Conservation (phyloP, 2,888 invertebrate species). For the Lymantria dispar region DNA sequence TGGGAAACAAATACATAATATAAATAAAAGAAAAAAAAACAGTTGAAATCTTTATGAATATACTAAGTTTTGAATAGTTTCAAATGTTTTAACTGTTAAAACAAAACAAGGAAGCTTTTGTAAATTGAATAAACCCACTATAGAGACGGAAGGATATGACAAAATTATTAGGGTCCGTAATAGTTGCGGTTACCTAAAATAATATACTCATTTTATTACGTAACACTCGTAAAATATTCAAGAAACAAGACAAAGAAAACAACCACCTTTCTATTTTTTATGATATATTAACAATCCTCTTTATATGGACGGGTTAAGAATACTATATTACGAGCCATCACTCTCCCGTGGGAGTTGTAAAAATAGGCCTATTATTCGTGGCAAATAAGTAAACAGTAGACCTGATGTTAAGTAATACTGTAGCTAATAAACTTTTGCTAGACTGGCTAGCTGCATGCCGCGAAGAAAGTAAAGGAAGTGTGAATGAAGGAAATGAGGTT, state of each 20-base stretch:
- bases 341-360: too few species aligned
- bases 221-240: slow-evolving; percentile 24
- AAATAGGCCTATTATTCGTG: too few species aligned
- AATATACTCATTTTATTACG: slow-evolving; percentile 26
- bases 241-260: slow-evolving; percentile 7
- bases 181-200: slow-evolving; percentile 19
- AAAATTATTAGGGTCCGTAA: slow-evolving; percentile 27
- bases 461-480: too few species aligned
- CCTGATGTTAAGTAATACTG: too few species aligned
- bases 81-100: background rate
- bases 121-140: slow-evolving; percentile 20
- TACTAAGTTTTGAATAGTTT: background rate
- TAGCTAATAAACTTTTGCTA: too few species aligned
- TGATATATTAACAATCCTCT: too few species aligned
- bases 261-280: background rate
- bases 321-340: background rate
- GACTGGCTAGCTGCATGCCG: too few species aligned
- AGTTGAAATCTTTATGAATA: background rate
- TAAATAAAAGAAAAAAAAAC: too few species aligned
- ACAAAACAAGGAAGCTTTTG: slow-evolving; percentile 3
- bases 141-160: slow-evolving; percentile 16
- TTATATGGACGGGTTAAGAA: background rate
- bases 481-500: too few species aligned
- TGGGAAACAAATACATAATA: too few species aligned
- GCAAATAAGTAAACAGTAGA: too few species aligned